Conservation (phyloP, 37 sponge, comb jelly and placozoan species). For the Lycopodina hypogea region DNA sequence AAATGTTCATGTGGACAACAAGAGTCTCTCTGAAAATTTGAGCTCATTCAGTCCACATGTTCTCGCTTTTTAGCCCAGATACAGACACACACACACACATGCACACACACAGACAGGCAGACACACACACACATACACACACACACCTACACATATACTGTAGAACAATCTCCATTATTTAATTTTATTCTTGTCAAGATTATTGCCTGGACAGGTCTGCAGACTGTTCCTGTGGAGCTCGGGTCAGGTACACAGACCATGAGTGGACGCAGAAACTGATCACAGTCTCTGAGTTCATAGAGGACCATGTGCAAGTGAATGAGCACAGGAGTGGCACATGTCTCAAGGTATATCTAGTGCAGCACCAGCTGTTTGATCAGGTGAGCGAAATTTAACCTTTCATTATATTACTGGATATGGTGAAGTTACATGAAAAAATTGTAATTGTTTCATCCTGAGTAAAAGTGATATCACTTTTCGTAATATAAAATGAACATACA, state of each 20-base stretch:
- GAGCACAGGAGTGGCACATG: neutral
- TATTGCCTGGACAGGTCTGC: conserved; percentile 61
- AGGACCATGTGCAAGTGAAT: conserved; percentile 32
- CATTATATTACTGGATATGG: too few species aligned
- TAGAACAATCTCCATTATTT: neutral
- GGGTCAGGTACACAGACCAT: conserved; percentile 94
- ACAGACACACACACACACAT: conserved; percentile 6
- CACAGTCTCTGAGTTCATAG: conserved; percentile 82
- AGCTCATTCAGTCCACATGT: too few species aligned
- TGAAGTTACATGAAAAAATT: too few species aligned
- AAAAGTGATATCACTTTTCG: too few species aligned
- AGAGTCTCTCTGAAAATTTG: too few species aligned
- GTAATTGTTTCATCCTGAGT: too few species aligned
- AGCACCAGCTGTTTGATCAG: conserved; percentile 95
- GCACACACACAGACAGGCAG: too few species aligned
- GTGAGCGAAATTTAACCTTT: conserved; percentile 21
- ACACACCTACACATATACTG: too few species aligned
- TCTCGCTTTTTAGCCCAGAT: too few species aligned
- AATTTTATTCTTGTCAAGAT: neutral
- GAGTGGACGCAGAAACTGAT: conserved; percentile 94
- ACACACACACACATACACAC: too few species aligned
- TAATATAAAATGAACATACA: too few species aligned
- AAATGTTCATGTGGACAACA: too few species aligned
- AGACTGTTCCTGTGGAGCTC: conserved; percentile 94
- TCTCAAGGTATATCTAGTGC: conserved; percentile 83